phyloP scores from a whole-genome alignment of 2,888 invertebrate genomes.

The Drosophila koepferae region DNA sequence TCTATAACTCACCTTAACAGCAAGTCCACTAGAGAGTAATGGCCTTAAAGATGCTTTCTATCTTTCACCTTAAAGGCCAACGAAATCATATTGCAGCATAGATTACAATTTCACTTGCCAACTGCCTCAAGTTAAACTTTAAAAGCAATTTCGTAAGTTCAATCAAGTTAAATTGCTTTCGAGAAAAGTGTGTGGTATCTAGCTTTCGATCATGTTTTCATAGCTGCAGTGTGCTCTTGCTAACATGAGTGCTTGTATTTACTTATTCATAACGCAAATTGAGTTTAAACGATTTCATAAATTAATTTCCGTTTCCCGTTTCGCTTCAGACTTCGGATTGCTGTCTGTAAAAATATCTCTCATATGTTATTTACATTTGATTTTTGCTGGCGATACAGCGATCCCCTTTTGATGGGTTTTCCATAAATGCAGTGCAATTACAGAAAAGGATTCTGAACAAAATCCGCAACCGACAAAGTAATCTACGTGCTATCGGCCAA shows the following conservation, averaged over 20 bases:
- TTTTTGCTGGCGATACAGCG: slow-evolving; percentile 40
- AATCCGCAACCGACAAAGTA: slow-evolving; percentile 9
- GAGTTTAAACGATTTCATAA: slow-evolving; percentile 77
- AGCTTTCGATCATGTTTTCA: not conserved
- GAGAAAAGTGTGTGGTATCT: slow-evolving; percentile 6
- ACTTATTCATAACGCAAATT: slow-evolving; percentile 68
- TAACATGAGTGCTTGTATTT: slow-evolving; percentile 33
- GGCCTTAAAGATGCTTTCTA: not conserved
- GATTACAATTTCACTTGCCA: not conserved
- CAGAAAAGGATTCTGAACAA: slow-evolving; percentile 14
- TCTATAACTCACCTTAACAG: no score
- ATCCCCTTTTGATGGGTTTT: slow-evolving; percentile 40
- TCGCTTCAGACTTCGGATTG: slow-evolving; percentile 15
- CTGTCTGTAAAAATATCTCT: slow-evolving; percentile 17
- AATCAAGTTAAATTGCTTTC: not conserved
- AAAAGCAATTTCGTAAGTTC: not conserved
- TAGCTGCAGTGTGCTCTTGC: not conserved
- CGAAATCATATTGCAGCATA: not conserved
- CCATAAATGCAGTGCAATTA: slow-evolving; percentile 61
- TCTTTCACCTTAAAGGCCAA: not conserved
- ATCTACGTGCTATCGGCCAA: slow-evolving; percentile 42
- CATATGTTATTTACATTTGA: slow-evolving; percentile 53
- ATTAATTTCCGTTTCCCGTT: slow-evolving; percentile 75
- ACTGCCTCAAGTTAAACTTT: not conserved
- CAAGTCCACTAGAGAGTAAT: not conserved